Evolutionary conservation across 2,113 vertebrate species (phyloP).

Genomic region (Tauraco erythrolophus): DNA sequence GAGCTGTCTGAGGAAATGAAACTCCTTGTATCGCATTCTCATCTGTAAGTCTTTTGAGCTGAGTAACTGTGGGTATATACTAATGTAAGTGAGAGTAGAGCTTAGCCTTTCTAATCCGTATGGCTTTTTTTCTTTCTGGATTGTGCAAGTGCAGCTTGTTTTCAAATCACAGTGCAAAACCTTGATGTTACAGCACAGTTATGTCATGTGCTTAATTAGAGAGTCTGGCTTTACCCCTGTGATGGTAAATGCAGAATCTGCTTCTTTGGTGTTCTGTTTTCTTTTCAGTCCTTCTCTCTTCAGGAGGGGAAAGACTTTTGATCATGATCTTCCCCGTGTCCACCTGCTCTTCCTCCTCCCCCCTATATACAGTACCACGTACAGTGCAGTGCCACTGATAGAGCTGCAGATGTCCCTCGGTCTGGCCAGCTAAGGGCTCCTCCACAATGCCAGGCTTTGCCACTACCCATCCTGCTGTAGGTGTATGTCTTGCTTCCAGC

Average conservation of each 20-base stretch:
- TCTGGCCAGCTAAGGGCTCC: not conserved
- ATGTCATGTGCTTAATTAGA: slow-evolving; percentile 45
- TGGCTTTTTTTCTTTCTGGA: not conserved
- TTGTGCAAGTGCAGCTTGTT: slow-evolving; percentile 42
- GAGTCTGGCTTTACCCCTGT: not conserved
- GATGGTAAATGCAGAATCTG: not conserved
- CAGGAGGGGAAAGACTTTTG: not conserved
- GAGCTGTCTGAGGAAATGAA: slow-evolving; percentile 55
- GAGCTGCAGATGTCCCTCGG: not conserved
- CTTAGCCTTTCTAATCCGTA: not conserved
- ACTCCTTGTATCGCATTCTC: slow-evolving; percentile 45
- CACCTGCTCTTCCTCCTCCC: not conserved
- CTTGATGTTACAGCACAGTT: slow-evolving; percentile 36
- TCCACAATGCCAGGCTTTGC: not conserved
- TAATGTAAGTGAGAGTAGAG: slow-evolving; percentile 27
- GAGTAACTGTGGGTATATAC: not conserved
- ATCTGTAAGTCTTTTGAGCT: slow-evolving; percentile 32
- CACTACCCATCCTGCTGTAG: not conserved
- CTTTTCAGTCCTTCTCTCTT: not conserved
- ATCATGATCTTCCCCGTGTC: not conserved
- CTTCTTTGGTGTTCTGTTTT: not conserved
- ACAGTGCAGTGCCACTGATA: not conserved
- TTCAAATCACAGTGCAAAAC: slow-evolving; percentile 10
- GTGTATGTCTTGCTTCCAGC: not conserved
- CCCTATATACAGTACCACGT: not conserved